Percentiles rank a stretch among this genome's conserved stretches.
Evolutionary conservation across 2,113 vertebrate species (phyloP).

Genomic region (Thunnus thynnus): DNA sequence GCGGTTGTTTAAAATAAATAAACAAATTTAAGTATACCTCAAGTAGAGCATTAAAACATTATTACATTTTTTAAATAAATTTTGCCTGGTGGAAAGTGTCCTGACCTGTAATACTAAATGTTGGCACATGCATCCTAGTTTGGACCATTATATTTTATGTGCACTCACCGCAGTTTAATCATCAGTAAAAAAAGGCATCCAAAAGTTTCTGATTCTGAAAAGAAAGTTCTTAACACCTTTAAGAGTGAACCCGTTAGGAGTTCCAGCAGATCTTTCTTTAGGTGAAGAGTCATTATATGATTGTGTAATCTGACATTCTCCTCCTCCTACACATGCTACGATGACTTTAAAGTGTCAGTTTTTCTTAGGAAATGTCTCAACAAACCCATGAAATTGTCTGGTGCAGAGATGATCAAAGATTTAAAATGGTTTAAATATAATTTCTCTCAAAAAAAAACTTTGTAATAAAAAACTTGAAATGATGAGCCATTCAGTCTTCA

Average conservation of each 20-base stretch:
- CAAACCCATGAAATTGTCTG: no score
- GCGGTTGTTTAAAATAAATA: slow-evolving; percentile 7
- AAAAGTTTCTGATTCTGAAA: background rate
- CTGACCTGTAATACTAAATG: background rate
- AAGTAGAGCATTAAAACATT: background rate
- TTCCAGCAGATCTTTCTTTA: background rate
- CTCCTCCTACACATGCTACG: no score
- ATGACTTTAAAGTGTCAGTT: no score
- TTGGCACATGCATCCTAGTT: background rate
- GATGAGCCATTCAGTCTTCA: no score
- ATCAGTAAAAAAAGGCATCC: background rate
- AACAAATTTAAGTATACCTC: background rate
- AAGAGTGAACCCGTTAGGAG: background rate
- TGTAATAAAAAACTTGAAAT: no score
- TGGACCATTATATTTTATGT: background rate
- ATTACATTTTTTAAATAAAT: slow-evolving; percentile 6
- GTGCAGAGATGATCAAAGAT: no score
- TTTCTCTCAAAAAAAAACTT: no score
- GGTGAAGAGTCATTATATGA: background rate
- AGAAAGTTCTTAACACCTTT: background rate
- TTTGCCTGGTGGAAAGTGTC: background rate
- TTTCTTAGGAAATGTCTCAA: no score
- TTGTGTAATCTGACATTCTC: background rate
- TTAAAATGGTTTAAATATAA: no score
- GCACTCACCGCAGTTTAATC: background rate